Conservation (phyloP, 2,888 invertebrate species). For the Ochropleura plecta region DNA sequence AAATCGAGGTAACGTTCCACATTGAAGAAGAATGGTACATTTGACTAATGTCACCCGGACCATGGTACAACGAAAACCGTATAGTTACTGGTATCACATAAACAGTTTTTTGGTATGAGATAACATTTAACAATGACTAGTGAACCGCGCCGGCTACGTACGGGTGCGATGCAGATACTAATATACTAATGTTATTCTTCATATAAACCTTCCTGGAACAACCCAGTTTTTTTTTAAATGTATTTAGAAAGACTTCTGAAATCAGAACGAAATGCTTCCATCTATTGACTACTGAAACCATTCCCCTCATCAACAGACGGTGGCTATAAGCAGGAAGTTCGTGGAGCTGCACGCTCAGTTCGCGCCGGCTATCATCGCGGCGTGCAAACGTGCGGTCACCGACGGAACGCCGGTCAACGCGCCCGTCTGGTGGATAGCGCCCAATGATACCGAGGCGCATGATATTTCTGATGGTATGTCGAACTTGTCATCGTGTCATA, state of each 20-base stretch:
- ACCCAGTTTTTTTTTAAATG: neutral
- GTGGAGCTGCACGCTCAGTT: slow-evolving; percentile 90
- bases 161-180: no score
- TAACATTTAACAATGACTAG: no score
- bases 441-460: slow-evolving; percentile 89
- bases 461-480: slow-evolving; percentile 82
- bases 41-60: no score
- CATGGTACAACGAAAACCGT: no score
- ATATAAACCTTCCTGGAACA: no score
- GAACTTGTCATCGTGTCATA: neutral
- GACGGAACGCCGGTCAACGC: slow-evolving; percentile 92
- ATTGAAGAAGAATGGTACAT: no score
- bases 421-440: slow-evolving; percentile 94
- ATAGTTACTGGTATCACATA: no score
- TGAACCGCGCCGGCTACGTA: no score
- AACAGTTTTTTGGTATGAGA: no score
- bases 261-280: neutral
- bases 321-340: slow-evolving; percentile 89
- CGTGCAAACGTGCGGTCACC: slow-evolving; percentile 86
- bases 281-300: neutral
- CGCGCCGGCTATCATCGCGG: slow-evolving; percentile 87
- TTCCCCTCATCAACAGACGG: slow-evolving; percentile 79
- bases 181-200: no score
- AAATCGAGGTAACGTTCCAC: no score
- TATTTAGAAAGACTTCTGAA: neutral